A percentile compares a stretch with the other conserved stretches of the same genome.
Conservation (phyloP, 1,140 invertebrate genomes). For the Scaptomyza hsui region DNA sequence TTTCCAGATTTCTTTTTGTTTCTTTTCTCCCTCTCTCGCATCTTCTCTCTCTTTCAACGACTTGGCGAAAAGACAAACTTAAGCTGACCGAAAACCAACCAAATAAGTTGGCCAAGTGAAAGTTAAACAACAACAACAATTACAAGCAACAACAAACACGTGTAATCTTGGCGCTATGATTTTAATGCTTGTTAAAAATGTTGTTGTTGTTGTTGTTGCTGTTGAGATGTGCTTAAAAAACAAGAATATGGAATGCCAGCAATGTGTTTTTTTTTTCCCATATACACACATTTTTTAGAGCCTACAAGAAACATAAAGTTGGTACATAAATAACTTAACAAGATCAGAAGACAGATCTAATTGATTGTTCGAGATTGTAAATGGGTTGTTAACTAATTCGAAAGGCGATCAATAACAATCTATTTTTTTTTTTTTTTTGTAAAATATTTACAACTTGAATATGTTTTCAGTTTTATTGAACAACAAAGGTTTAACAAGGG, state of each 20-base stretch:
- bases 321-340: conserved; percentile 14
- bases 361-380: conserved; percentile 41
- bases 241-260: conserved; percentile 45
- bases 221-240: conserved; percentile 46
- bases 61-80: conserved; percentile 4
- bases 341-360: conserved; percentile 39
- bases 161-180: conserved; percentile 26
- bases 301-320: conserved; percentile 1
- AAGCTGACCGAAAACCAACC: conserved; percentile 37
- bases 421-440: no score
- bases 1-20: conserved; percentile 27
- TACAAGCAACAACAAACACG: conserved; percentile 51
- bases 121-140: conserved; percentile 52
- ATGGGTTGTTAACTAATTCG: conserved; percentile 41
- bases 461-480: no score
- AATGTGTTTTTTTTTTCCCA: conserved; percentile 42
- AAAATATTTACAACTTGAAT: not conserved
- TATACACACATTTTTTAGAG: no score
- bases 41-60: not conserved
- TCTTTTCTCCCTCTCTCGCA: not conserved
- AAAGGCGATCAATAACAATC: conserved; percentile 9
- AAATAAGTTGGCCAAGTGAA: conserved; percentile 62
- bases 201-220: conserved; percentile 9
- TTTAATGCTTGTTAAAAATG: conserved; percentile 5
- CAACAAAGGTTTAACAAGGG: no score